These are phyloP conservation scores for Acrocephalus scirpaceus DNA, from an alignment of 2,797 vertebrate species.

Conservation along the genomic window DNA sequence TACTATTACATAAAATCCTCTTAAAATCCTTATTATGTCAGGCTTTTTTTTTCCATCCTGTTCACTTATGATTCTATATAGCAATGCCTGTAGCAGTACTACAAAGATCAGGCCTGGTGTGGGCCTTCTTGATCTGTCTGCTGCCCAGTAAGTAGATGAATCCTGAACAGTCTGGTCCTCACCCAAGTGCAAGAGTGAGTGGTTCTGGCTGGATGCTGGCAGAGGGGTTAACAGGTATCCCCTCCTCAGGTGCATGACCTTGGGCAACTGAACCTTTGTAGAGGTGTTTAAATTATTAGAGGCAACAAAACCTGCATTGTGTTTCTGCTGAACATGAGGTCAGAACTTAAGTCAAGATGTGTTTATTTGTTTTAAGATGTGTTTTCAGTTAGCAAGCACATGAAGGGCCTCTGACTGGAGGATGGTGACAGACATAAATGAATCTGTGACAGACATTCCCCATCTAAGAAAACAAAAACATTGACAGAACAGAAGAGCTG, in stretches of 20 bases:
- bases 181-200: background rate
- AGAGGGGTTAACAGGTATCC: background rate
- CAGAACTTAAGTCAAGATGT: background rate
- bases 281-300: background rate
- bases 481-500: background rate
- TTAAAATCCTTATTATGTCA: background rate
- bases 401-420: background rate
- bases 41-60: background rate
- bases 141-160: background rate
- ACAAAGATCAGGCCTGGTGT: background rate
- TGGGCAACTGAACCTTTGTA: background rate
- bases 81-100: background rate
- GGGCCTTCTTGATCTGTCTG: background rate
- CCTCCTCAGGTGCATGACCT: background rate
- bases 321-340: background rate
- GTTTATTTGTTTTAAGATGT: background rate
- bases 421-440: background rate
- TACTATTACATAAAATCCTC: background rate
- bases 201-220: background rate
- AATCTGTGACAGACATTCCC: background rate
- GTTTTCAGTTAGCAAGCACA: background rate
- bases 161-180: background rate
- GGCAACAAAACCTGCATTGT: background rate
- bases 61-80: background rate
- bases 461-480: background rate